Base-by-base conservation (phyloP, 2,113 vertebrate genomes). In the Etheostoma cragini region DNA sequence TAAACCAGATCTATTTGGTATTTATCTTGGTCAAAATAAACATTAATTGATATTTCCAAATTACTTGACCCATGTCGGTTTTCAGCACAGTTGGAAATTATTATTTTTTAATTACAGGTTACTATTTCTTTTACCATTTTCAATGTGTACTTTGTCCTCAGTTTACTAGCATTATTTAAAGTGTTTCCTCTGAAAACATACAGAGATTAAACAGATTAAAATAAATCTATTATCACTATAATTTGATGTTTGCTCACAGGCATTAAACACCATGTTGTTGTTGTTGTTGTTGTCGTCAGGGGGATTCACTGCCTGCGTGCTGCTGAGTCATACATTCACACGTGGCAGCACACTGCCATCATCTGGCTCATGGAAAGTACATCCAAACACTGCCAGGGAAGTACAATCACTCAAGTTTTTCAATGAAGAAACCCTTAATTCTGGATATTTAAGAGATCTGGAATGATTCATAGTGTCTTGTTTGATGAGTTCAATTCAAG, bases 261-360 rank as follows among this genome's bases (percentile, higher is more conserved):
- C 62, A 57, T 74, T 79, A 79, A 78, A 56, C 49, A 57, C 49
- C 21, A n/a, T 16, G 65, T 35, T 74, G 49, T 66, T 61, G 78
- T 72, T 72, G 46, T 65, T 56, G 53, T 30, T 78, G 76, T 74
- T 60, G 77, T 75, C 66, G 49, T 71, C 12, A 5, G 6, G 5
- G 73, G 68, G 56, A 70, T 70, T 71, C 62, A 21, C 10, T 8
- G 21, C 5, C 52, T 53, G 47, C 13, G 49, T 42, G 52, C 14
- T 70, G 76, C 52, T 73, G 70, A 72, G 63, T 60, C 70, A 57
- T 26, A 6, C 26, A 80, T 19, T 72, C 68, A 82, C 66, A 64
- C 70, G 1, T 70, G 81, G 89, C 82, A 66, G 49, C 79, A 89
- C 88, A 89, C 89, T 88, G 93, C 91, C 93, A 83, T 85, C 93